Percentiles rank a stretch among this genome's conserved stretches.
Conservation (phyloP, 2,113 vertebrate species). For the Accipiter virgatus region DNA sequence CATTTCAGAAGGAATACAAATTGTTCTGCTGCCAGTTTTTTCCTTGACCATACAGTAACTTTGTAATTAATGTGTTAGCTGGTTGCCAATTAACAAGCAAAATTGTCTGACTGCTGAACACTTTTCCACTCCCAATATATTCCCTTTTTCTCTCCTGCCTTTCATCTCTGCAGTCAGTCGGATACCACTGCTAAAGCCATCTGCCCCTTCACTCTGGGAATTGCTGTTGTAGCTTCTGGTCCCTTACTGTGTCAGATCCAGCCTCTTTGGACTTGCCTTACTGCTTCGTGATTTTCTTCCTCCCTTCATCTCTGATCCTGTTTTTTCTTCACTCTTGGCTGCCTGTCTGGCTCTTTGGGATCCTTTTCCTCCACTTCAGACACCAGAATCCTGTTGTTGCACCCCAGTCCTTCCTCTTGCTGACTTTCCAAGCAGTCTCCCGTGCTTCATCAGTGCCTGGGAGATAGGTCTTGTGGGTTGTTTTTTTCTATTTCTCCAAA, state of each 20-base stretch:
- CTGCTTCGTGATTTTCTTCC: neutral
- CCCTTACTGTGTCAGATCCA: neutral
- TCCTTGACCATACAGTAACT: neutral
- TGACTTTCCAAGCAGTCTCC: neutral
- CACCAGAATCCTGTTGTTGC: neutral
- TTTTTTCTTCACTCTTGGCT: neutral
- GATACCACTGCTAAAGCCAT: neutral
- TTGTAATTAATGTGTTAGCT: constrained; percentile 5
- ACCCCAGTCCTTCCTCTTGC: neutral
- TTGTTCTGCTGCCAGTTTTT: neutral
- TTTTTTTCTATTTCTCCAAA: too few relatives aligned
- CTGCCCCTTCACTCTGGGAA: neutral
- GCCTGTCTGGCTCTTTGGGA: neutral
- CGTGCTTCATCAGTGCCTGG: neutral
- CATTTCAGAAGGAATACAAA: neutral
- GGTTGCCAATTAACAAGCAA: constrained; percentile 40
- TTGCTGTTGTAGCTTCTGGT: neutral
- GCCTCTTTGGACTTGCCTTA: neutral
- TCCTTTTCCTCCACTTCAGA: neutral
- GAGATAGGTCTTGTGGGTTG: neutral
- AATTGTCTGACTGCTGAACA: neutral
- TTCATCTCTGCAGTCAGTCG: neutral
- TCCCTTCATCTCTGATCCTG: neutral
- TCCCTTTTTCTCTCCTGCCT: neutral
- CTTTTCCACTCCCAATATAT: neutral